A percentile compares a stretch with the other conserved stretches of the same genome.
Conservation (phyloP, 2,797 vertebrate species). For the Sebastes hubbsi region DNA sequence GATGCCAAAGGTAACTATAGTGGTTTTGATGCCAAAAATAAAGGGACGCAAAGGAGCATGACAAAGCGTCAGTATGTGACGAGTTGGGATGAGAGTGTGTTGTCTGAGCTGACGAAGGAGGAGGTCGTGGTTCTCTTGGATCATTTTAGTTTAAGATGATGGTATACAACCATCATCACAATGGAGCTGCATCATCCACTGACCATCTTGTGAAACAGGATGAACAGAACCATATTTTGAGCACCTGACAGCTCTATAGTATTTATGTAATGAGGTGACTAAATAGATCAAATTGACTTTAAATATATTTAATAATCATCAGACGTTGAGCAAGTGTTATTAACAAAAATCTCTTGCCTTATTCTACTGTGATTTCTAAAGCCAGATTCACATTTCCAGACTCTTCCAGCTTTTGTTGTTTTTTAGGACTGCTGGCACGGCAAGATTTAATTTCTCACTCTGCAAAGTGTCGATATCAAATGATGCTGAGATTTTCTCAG, state of each 20-base stretch:
- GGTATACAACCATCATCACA: neutral
- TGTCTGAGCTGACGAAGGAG: neutral
- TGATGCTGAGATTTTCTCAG: neutral
- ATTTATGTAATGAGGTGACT: neutral
- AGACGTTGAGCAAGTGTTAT: neutral
- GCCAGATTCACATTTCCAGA: neutral
- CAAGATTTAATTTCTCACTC: neutral
- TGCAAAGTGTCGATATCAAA: neutral
- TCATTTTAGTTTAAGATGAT: neutral
- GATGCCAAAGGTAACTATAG: too few relatives aligned
- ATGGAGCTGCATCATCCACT: neutral
- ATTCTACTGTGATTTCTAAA: slow-evolving; percentile 2
- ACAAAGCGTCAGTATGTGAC: too few relatives aligned
- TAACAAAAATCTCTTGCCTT: neutral
- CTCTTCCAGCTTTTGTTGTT: neutral
- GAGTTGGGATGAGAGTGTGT: too few relatives aligned
- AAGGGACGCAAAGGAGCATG: too few relatives aligned
- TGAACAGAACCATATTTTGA: neutral
- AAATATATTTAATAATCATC: neutral
- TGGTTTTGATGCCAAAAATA: too few relatives aligned
- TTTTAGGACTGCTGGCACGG: neutral
- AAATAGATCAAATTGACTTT: neutral
- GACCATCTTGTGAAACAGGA: neutral
- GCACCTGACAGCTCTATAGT: neutral
- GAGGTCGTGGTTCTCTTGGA: neutral